Evolutionary conservation across 2,888 invertebrate species (phyloP), one percentile per base, ranked within the genome.

Genomic region (Axea sp.): DNA sequence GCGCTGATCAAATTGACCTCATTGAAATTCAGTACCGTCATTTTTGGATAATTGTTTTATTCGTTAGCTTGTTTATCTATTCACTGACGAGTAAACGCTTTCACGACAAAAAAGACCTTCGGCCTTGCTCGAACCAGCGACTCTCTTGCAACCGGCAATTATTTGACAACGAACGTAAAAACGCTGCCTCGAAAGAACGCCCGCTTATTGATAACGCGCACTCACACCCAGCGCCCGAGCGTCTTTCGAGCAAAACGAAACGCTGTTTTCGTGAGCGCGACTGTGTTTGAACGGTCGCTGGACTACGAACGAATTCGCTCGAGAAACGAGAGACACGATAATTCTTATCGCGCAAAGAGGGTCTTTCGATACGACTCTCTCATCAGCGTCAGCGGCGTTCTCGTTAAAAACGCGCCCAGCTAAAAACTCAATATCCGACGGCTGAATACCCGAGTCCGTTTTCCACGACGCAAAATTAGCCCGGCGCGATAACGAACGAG

Each of bases 271-370:
- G 62, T 51, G 51, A 41, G 17, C 43, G 26, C 64, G 47, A 41
- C 62, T 24, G 12, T 39, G 24, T 41, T 51, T 19, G 30, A 45
- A 7, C 30, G 49, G 8, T 41, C 64, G 53, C 12, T 26, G 45
- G 67, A 55, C 62, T 41, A n/a, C n/a, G n/a, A n/a, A 41, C 65
- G 47, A 65, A 55, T 68, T 59, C 67, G 57, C 19, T 15, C 26
- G 57, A 67, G 41, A 57, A 67, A 67, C 9, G 57, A 49, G 47
- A 45, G 49, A 57, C 67, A 17, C 51, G 68, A 68, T 68, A 68
- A 68, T 51, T 49, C 59, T 68, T 68, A 68, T 68, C 68, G 49
- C 51, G 59, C 53, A 33, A 60, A 43, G 59, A 60, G 60, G 35
- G 30, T 51, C 51, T 43, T 33, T 43, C 33, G 59, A 69, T 69